Conservation (phyloP, 37 sponge, comb jelly and placozoan species). For the Sycon ciliatum region DNA sequence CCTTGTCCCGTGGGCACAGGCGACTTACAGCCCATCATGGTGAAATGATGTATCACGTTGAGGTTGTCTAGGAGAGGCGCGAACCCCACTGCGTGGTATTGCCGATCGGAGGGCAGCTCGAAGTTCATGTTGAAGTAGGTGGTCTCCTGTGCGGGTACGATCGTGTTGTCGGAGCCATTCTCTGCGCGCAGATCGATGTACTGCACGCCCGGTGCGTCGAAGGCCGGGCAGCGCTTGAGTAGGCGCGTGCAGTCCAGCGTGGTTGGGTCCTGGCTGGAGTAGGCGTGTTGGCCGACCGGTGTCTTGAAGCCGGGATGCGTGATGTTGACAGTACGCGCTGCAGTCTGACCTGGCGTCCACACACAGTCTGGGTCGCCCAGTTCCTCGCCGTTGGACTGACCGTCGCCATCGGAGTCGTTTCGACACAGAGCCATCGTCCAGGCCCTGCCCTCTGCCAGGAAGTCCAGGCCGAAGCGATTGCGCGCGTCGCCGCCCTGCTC, state of each 20-base stretch:
- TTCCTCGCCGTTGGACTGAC: neutral
- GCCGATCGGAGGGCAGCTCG: neutral
- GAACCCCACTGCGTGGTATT: neutral
- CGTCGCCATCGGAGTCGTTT: slow-evolving; percentile 16
- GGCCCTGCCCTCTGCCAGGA: neutral
- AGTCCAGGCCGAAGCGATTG: neutral
- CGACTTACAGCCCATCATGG: neutral
- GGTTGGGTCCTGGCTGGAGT: neutral
- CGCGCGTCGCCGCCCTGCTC: neutral
- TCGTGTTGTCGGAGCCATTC: neutral
- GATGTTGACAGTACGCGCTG: too few relatives aligned
- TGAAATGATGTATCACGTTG: neutral
- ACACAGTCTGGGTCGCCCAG: slow-evolving; percentile 11
- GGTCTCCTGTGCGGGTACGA: neutral
- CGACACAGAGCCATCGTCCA: neutral
- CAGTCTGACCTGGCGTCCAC: neutral
- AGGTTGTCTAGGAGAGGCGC: neutral
- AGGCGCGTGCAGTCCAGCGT: neutral
- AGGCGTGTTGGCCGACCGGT: neutral
- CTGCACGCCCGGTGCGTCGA: neutral
- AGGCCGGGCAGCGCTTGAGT: too few relatives aligned
- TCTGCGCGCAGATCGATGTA: neutral
- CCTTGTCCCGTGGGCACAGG: neutral
- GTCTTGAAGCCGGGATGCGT: neutral
- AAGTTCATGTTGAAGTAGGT: neutral